Base-by-base conservation (phyloP, 2,797 vertebrate species). In the Danio jaintianensis region DNA sequence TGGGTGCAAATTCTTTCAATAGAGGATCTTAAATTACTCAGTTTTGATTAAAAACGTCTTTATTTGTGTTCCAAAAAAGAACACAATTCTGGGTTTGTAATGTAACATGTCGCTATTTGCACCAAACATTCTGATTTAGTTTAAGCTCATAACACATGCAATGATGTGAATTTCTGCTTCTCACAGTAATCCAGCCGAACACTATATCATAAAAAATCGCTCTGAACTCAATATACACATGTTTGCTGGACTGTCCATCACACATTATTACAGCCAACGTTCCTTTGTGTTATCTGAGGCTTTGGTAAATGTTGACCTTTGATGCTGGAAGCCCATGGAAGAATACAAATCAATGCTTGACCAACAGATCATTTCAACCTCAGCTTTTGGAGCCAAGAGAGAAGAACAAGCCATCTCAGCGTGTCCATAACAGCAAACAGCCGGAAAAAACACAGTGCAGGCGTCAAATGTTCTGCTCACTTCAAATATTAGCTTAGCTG, bases 401-500 rank as follows among this genome's bases (percentile, higher is more conserved):
- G 43, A 70, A 61, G 72, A 40, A 29, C 18, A 38, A 56, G 61
- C 76, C 53, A 40, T 69, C 22, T 12, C 15, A 69, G 22, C 50
- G 45, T 45, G 78, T 20, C 47, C 52, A 56, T 55, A 72, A 56
- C 42, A 86, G 84, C 82, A 85, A 81, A 84, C 81, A 71, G 42
- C 55, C 61, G 40, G 75, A 89, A 70, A 29, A 1, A 73, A 81
- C 86, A 83, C 75, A 80, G 88, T 82, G 47, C 87, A 87, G 89
- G 82, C 64, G 20, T 73, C 82, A 79, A 87, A 66, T 76, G 82
- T 90, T 84, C 81, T 74, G 77, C 88, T 89, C 88, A 89, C 88
- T 82, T 84, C 91, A 91, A 93, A 93, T 93, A 93, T 93, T 93
- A 88, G 90, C 89, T 92, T 93, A 93, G 93, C 92, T 93, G 92